Evolutionary conservation across 2,797 vertebrate species (phyloP), one percentile per base, ranked within the genome.

Genomic region (Uromys caudimaculatus): DNA sequence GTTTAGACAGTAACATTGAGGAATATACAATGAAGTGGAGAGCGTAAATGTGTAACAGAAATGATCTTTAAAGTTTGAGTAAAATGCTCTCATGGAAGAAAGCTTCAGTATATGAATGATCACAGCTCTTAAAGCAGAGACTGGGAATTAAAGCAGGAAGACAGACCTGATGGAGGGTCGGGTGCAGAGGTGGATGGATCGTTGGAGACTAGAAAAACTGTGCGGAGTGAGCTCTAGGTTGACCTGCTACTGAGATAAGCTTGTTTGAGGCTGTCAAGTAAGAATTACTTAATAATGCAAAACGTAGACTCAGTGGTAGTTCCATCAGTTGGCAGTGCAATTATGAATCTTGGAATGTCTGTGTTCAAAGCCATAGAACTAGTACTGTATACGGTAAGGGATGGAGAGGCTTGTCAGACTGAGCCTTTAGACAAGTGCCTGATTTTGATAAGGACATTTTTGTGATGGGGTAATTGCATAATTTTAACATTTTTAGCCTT

Each of bases 361-460:
- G 67, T 93, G 16, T 76, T 95, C 32, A 35, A 41, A 67, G 10
- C 69, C 77, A 35, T 88, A 35, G 88, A 78, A 82, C 24, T 47
- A 90, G 12, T 54, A 27, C 35, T 76, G 0, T 41, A 8, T 67
- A 11, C 14, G 38, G 6, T 56, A 41, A 78, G 19, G n/a, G 88
- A n/a, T 82, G 76, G 54, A n/a, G n/a, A 35, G 60, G n/a, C 67
- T 83, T 60, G 54, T 90, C 69, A 90, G 38, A 89, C 29, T 73
- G 56, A 90, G 54, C 32, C 83, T 76, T 88, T 93, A 47, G 58
- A 85, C 54, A 75, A 75, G 64, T 78, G 21, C 56, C n/a, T 23
- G 67, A 67, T 84, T 96, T 95, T 96, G 41, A 95, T 50, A 71
- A 90, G 64, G 47, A 92, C 87, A 86, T 44, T 93, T 90, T 92